Conservation (phyloP, 2,797 vertebrate genomes). For the Gadopsis bispinosus region DNA sequence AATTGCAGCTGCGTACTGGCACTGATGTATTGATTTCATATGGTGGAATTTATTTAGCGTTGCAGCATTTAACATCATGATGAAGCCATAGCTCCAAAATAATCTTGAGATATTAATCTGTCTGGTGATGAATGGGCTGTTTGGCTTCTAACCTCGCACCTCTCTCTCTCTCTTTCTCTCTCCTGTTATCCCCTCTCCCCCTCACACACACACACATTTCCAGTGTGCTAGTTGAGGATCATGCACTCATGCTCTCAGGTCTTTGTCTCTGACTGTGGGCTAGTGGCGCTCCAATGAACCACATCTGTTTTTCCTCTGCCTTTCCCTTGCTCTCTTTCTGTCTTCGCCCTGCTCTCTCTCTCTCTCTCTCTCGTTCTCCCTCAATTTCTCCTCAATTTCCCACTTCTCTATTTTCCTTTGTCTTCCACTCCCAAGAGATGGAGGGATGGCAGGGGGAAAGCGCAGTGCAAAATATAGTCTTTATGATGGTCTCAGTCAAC, state of each 20-base stretch:
- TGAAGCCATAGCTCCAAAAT: conserved; percentile 47
- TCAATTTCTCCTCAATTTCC: conserved; percentile 72
- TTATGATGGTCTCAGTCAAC: conserved; percentile 41
- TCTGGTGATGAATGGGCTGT: conserved; percentile 56
- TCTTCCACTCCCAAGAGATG: conserved; percentile 67
- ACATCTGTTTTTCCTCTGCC: conserved; percentile 67
- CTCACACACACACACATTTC: conserved; percentile 47
- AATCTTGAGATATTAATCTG: conserved; percentile 61
- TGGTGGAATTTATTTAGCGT: conserved; percentile 45
- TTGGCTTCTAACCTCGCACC: conserved; percentile 32
- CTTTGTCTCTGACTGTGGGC: conserved; percentile 77
- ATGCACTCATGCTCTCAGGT: conserved; percentile 70
- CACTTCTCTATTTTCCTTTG: conserved; percentile 73
- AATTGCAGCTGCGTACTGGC: conserved; percentile 42
- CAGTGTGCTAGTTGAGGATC: conserved; percentile 69
- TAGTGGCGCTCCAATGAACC: conserved; percentile 75
- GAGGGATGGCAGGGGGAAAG: conserved; percentile 29
- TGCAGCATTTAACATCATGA: conserved; percentile 44
- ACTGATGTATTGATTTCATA: conserved; percentile 61
- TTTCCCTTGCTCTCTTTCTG: conserved; percentile 38
- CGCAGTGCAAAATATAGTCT: conserved; percentile 44
- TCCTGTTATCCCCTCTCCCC: not conserved
- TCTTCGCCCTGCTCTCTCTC: conserved; percentile 12
- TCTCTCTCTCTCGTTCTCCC: conserved; percentile 24
- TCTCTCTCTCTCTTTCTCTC: not conserved